Base-by-base conservation (phyloP, 2,113 vertebrate species). In the Callionymus lyra region DNA sequence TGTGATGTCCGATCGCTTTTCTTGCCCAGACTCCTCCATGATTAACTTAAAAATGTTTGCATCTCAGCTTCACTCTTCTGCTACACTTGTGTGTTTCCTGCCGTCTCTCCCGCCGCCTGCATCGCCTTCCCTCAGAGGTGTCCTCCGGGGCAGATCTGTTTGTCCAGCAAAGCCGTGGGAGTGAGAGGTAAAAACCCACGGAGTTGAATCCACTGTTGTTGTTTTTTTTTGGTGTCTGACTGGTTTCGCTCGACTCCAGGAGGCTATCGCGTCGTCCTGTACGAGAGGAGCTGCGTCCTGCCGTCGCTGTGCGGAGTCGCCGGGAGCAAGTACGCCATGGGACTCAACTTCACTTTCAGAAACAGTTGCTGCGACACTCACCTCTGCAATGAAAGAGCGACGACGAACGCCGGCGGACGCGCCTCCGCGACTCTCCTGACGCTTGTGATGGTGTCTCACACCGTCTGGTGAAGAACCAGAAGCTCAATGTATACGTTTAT, bases 61-160 rank as follows among this genome's bases (percentile, higher is more conserved):
- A 27, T 49, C 44, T 35, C 59, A 88, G 84, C 54, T n/a, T 33
- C 79, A 16, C 72, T 89, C 53, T 76, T 74, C 53, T 89, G 86
- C 36, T 87, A 82, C 75, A 85, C 72, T 9, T 89, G 86, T 38
- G 78, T 86, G 27, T 86, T 87, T 21, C 85, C 86, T 1, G 33
- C 81, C 40, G 52, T 86, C 53, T 81, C 83, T 1, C 82, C 82
- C 6, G 39, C 82, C 65, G 77, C 83, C 47, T 87, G 84, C 56
- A 79, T 86, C 66, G 68, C 56, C 14, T 87, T 74, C 43, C 68
- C 82, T 2, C 56, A 70, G 6, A 71, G 15, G 5, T 88, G 86
- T 44, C 71, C 74, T 0, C 56, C 72, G 0, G 67, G 68, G 0
- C 79, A 85, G 50, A 65, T 65, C 36, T 87, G 87, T 41, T 72